Evolutionary conservation across 2,113 vertebrate species (phyloP).

Genomic region (Fukomys damarensis): DNA sequence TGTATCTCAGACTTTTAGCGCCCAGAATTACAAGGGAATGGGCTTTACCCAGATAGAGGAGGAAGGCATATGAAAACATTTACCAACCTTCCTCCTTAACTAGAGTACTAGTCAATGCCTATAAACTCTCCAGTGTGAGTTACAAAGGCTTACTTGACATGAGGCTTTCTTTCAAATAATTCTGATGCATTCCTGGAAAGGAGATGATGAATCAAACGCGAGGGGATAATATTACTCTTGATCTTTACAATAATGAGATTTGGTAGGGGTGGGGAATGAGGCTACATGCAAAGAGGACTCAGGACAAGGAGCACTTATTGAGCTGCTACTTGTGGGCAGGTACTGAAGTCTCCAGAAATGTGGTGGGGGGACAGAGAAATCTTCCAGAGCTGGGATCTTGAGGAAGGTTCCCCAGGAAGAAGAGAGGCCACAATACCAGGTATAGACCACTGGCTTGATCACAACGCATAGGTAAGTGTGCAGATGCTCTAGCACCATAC

Average conservation of each 20-base stretch:
- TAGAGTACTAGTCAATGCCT: background rate
- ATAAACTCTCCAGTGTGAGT: background rate
- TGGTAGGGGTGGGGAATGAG: background rate
- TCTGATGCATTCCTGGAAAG: background rate
- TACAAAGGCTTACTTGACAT: background rate
- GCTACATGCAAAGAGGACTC: background rate
- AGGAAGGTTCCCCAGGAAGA: background rate
- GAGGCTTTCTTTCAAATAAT: background rate
- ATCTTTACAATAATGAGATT: background rate
- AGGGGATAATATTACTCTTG: background rate
- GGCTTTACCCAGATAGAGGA: background rate
- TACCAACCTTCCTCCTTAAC: background rate
- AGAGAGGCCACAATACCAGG: background rate
- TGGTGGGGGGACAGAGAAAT: background rate
- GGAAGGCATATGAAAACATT: background rate
- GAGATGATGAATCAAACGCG: background rate
- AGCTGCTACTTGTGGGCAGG: background rate
- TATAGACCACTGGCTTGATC: background rate
- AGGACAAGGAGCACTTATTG: background rate
- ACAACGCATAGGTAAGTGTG: background rate
- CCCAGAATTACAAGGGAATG: background rate
- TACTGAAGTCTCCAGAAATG: background rate
- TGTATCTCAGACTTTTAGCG: background rate
- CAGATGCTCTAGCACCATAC: background rate
- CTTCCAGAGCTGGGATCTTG: background rate